These are phyloP conservation scores for human (Homo sapiens) DNA, from an alignment of 2,113 vertebrate species.

Conservation along the genomic window GRCh38 chr6:167094501-167095000, in stretches of 20 bases:
- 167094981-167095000: fast-evolving
- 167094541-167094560: background rate
- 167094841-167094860: fast-evolving
- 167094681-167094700: too few relatives aligned
- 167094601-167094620: fast-evolving
- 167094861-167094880: fast-evolving
- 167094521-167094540: background rate
- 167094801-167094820: fast-evolving
- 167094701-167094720: fast-evolving
- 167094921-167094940: too few relatives aligned
- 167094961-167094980: fast-evolving
- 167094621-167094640: fast-evolving
- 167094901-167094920: fast-evolving
- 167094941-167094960: background rate
- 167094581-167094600: fast-evolving
- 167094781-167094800: fast-evolving
- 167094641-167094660: fast-evolving
- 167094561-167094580: fast-evolving
- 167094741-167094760: fast-evolving
- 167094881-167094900: background rate
- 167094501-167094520: background rate
- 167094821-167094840: fast-evolving
- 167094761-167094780: fast-evolving
- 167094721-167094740: fast-evolving
- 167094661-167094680: background rate